Evolutionary conservation across 2,888 invertebrate species (phyloP).

Genomic region (Hyalella azteca): DNA sequence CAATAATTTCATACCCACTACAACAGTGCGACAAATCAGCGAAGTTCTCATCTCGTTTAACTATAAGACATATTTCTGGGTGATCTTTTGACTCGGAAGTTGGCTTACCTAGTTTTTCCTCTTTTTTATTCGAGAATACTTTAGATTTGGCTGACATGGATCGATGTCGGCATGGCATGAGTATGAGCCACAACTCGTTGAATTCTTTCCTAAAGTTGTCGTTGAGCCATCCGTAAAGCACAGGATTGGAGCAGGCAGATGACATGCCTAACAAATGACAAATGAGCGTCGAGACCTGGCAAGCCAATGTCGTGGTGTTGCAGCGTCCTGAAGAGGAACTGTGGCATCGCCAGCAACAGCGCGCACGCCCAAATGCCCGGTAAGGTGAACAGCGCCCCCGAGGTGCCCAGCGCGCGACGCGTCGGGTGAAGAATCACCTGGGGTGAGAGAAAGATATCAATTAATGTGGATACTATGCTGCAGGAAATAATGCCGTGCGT

Average conservation of each 20-base stretch:
- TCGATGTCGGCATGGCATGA: slow-evolving; percentile 16
- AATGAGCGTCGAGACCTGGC: slow-evolving; percentile 66
- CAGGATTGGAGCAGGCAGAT: slow-evolving; percentile 88
- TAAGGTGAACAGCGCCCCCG: slow-evolving; percentile 76
- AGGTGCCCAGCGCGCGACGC: slow-evolving; percentile 62
- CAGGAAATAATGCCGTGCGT: background rate
- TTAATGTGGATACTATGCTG: background rate
- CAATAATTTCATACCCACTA: slow-evolving; percentile 7
- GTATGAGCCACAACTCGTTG: slow-evolving; percentile 66
- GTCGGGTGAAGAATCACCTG: slow-evolving; percentile 43
- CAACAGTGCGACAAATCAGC: background rate
- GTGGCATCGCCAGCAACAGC: slow-evolving; percentile 77
- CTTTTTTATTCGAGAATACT: background rate
- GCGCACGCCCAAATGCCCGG: slow-evolving; percentile 65
- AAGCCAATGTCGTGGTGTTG: slow-evolving; percentile 67
- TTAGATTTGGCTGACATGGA: background rate
- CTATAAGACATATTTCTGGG: slow-evolving; percentile 4
- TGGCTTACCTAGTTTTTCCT: background rate
- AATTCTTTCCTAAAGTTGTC: slow-evolving; percentile 93
- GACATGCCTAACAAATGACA: slow-evolving; percentile 80
- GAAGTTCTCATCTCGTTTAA: slow-evolving; percentile 8
- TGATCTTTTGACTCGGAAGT: background rate
- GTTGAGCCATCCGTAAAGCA: slow-evolving; percentile 91
- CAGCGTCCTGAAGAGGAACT: slow-evolving; percentile 68
- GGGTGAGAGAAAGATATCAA: background rate